These are phyloP conservation scores for Apostichopus japonicus DNA, from an alignment of 35 echinoderm and acorn worm genomes.

Conservation along the genomic window DNA sequence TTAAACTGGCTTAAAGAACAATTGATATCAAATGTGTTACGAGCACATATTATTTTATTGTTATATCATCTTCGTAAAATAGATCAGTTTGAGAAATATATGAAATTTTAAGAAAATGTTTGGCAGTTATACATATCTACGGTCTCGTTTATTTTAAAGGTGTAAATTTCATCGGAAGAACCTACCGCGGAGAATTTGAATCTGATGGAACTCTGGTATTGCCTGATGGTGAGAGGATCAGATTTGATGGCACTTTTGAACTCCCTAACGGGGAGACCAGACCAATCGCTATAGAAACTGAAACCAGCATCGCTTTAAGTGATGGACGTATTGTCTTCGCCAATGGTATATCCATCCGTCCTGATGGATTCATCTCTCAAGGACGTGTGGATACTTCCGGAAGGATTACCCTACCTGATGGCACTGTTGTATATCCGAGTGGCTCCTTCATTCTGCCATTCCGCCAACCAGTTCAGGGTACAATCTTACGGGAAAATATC, in stretches of 20 bases:
- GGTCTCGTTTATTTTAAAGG: background rate
- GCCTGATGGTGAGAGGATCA: constrained; percentile 35
- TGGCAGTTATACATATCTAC: no score
- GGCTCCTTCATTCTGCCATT: constrained; percentile 8
- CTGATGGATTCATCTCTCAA: constrained; percentile 28
- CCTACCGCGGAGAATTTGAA: constrained; percentile 26
- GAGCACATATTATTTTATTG: no score
- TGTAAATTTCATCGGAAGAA: constrained; percentile 16
- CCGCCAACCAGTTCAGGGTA: constrained; percentile 7
- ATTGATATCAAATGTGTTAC: no score
- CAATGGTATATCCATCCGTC: constrained; percentile 41
- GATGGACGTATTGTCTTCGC: constrained; percentile 51
- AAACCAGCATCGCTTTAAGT: constrained; percentile 13
- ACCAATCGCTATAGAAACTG: constrained; percentile 3
- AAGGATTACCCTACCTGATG: constrained; percentile 29
- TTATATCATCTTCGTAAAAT: no score
- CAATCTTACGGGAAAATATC: constrained; percentile 32
- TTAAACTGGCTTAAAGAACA: no score
- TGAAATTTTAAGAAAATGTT: no score
- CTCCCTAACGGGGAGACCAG: constrained; percentile 23
- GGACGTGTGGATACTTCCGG: constrained; percentile 12
- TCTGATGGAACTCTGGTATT: constrained; percentile 33
- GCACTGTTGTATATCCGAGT: constrained; percentile 9
- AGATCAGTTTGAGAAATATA: no score
- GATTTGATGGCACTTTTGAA: constrained; percentile 49